A percentile compares a stretch with the other conserved stretches of the same genome.
These are phyloP conservation scores for Harmothoe impar DNA, from an alignment of 2,888 invertebrate genomes.

Conservation along the genomic window DNA sequence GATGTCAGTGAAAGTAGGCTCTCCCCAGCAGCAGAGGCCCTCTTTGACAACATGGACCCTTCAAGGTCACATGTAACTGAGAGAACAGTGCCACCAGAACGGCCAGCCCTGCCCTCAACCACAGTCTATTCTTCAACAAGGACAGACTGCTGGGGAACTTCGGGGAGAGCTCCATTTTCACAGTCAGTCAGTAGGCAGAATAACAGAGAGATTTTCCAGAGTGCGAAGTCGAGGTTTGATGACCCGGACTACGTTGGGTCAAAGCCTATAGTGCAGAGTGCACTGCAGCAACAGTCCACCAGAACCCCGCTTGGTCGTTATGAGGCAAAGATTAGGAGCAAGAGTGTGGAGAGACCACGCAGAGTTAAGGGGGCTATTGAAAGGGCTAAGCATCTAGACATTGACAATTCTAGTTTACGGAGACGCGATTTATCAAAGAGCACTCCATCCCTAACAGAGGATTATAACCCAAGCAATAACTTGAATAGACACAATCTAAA, in stretches of 20 bases:
- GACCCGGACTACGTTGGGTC: not conserved
- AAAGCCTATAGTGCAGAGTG: slow-evolving; percentile 42
- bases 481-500: not conserved
- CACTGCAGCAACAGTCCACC: slow-evolving; percentile 8
- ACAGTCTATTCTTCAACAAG: not conserved
- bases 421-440: slow-evolving; percentile 38
- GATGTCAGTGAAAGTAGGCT: not conserved
- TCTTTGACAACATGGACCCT: not conserved
- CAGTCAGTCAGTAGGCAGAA: not conserved
- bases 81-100: not conserved
- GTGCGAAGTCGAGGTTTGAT: slow-evolving; percentile 59
- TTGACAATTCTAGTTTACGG: slow-evolving; percentile 45
- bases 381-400: not conserved
- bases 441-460: slow-evolving; percentile 4
- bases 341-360: slow-evolving; percentile 8
- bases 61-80: not conserved
- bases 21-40: slow-evolving; percentile 31
- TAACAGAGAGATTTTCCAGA: not conserved
- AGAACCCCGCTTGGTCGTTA: slow-evolving; percentile 64
- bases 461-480: not conserved
- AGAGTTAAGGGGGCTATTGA: slow-evolving; percentile 28
- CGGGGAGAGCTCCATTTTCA: not conserved
- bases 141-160: slow-evolving; percentile 21
- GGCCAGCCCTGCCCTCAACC: slow-evolving; percentile 1
- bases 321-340: slow-evolving; percentile 65